A percentile compares a stretch with the other conserved stretches of the same genome.
Evolutionary conservation across 2,888 invertebrate species (phyloP).

Genomic region (Drosophila tripunctata): DNA sequence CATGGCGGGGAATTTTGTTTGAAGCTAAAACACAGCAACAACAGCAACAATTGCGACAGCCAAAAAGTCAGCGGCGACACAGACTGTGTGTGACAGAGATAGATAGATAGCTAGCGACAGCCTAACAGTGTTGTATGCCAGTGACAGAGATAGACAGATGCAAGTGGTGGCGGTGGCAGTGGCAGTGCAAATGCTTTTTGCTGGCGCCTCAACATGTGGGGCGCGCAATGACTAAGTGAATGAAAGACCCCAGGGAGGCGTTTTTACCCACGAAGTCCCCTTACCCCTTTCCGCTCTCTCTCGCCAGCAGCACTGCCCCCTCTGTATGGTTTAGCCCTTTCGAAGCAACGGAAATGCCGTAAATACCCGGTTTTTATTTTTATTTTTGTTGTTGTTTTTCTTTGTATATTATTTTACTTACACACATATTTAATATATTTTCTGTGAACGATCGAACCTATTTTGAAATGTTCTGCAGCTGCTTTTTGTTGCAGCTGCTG

Average conservation of each 20-base stretch:
- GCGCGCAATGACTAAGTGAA: slow-evolving; percentile 64
- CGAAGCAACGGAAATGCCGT: slow-evolving; percentile 63
- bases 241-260: slow-evolving; percentile 24
- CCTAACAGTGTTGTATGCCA: too few species aligned
- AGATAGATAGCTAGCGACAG: too few species aligned
- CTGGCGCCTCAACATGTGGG: slow-evolving; percentile 74
- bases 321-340: slow-evolving; percentile 39
- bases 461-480: slow-evolving; percentile 47
- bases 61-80: slow-evolving; percentile 29
- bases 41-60: slow-evolving; percentile 46
- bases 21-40: slow-evolving; percentile 65
- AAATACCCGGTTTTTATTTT: slow-evolving; percentile 32
- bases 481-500: slow-evolving; percentile 64
- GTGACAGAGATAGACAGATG: not conserved
- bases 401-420: not conserved
- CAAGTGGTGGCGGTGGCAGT: slow-evolving; percentile 15
- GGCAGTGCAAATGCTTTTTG: slow-evolving; percentile 22
- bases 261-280: slow-evolving; percentile 3
- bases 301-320: not conserved
- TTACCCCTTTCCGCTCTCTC: not conserved
- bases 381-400: slow-evolving; percentile 11
- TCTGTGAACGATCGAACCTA: slow-evolving; percentile 47
- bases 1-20: slow-evolving; percentile 75
- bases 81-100: too few species aligned
- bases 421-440: slow-evolving; percentile 14